A percentile compares a stretch with the other conserved stretches of the same genome.
Evolutionary conservation across 2,888 invertebrate genomes (phyloP).

Genomic region (Melieria omissa): DNA sequence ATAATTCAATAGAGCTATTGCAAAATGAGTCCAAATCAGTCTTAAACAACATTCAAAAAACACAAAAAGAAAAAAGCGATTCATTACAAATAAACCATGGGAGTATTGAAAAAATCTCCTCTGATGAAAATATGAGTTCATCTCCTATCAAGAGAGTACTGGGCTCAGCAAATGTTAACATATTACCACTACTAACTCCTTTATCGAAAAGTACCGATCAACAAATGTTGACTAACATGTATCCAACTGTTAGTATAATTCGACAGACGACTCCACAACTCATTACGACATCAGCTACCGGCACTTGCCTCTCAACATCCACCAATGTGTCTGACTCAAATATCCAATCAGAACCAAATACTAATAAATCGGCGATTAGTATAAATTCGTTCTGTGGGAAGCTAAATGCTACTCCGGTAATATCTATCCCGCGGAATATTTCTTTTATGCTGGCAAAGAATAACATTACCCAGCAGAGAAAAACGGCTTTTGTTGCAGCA

Average conservation of each 20-base stretch:
- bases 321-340: conserved; percentile 22
- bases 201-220: conserved; percentile 23
- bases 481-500: conserved; percentile 40
- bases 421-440: conserved; percentile 55
- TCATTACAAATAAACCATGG: not conserved
- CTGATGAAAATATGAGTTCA: conserved; percentile 25
- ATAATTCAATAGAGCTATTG: conserved; percentile 1
- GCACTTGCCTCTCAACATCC: conserved; percentile 23
- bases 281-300: conserved; percentile 41
- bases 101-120: conserved; percentile 15
- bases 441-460: conserved; percentile 54
- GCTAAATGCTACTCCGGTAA: conserved; percentile 44
- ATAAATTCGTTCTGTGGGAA: conserved; percentile 19
- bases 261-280: conserved; percentile 44
- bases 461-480: conserved; percentile 47
- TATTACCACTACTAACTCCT: conserved; percentile 30
- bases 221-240: conserved; percentile 38
- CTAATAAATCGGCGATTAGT: conserved; percentile 17
- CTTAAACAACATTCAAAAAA: not conserved
- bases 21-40: conserved; percentile 5
- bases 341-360: conserved; percentile 6
- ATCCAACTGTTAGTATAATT: conserved; percentile 45
- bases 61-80: conserved; percentile 2
- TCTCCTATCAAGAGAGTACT: conserved; percentile 20
- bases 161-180: conserved; percentile 17